Percentiles rank a stretch among this genome's conserved stretches.
These are phyloP conservation scores for Pagrus major DNA, from an alignment of 2,113 vertebrate species.

Conservation along the genomic window DNA sequence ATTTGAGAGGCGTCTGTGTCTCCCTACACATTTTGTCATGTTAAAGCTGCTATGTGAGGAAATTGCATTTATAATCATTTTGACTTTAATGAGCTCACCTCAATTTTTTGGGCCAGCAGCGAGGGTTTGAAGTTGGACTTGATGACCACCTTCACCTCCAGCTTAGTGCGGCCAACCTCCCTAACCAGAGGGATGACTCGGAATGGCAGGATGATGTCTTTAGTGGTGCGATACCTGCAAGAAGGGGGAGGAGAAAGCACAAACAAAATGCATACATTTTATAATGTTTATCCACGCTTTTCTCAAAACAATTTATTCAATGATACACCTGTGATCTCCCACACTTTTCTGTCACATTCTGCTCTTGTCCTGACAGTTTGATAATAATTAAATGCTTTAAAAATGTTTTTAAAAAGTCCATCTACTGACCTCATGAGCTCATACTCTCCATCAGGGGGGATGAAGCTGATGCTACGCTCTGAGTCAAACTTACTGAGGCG, in stretches of 20 bases:
- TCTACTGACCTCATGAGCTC: conserved; percentile 96
- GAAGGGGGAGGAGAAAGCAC: fast-evolving
- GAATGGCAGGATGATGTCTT: conserved; percentile 99
- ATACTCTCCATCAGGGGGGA: conserved; percentile 98
- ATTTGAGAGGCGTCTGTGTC: neutral
- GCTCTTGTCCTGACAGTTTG: neutral
- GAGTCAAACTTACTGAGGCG: conserved; percentile 99
- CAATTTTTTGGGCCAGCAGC: conserved; percentile 98
- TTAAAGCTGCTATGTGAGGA: too few species aligned
- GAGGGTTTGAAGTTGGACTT: conserved; percentile 99
- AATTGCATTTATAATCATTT: neutral
- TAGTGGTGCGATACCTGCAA: conserved; percentile 97
- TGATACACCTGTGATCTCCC: neutral
- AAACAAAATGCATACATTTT: neutral
- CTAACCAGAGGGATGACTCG: conserved; percentile 97
- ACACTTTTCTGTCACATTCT: neutral
- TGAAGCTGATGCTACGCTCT: conserved; percentile 99
- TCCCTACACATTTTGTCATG: neutral
- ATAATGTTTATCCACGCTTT: neutral
- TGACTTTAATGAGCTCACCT: conserved; percentile 83
- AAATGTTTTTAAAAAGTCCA: neutral
- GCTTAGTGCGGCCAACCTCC: conserved; percentile 97
- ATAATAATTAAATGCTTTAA: neutral
- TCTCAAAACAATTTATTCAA: neutral
- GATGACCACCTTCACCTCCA: conserved; percentile 99